Percentiles rank a stretch among this genome's conserved stretches.
These are phyloP conservation scores for Callorhinus ursinus DNA, from an alignment of 2,113 vertebrate species.

Conservation along the genomic window DNA sequence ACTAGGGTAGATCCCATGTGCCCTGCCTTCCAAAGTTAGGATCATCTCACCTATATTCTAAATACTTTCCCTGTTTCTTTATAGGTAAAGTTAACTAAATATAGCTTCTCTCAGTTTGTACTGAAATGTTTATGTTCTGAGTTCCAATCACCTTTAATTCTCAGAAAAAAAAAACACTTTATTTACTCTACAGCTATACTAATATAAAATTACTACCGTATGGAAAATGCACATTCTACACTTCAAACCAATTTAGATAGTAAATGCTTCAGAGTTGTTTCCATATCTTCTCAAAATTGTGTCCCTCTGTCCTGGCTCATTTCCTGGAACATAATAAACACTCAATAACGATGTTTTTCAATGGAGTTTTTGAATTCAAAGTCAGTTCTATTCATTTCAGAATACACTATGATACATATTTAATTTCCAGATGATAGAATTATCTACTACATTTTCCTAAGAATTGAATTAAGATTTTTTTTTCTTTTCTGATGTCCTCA, in stretches of 20 bases:
- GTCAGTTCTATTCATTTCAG: background rate
- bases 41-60: background rate
- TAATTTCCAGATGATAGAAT: background rate
- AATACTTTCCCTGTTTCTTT: background rate
- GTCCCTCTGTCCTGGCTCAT: background rate
- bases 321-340: background rate
- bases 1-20: fast-evolving
- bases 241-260: background rate
- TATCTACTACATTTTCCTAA: background rate
- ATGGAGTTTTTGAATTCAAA: background rate
- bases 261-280: background rate
- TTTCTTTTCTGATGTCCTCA: background rate
- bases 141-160: background rate
- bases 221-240: background rate
- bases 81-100: background rate
- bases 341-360: background rate
- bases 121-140: background rate
- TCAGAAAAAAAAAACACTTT: background rate
- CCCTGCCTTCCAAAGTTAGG: background rate
- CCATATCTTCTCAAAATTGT: background rate
- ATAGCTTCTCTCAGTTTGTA: background rate
- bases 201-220: background rate
- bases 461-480: background rate
- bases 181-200: background rate
- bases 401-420: background rate